phyloP scores from a whole-genome alignment of 2,797 vertebrate species.

The Myiotriccus ornatus region DNA sequence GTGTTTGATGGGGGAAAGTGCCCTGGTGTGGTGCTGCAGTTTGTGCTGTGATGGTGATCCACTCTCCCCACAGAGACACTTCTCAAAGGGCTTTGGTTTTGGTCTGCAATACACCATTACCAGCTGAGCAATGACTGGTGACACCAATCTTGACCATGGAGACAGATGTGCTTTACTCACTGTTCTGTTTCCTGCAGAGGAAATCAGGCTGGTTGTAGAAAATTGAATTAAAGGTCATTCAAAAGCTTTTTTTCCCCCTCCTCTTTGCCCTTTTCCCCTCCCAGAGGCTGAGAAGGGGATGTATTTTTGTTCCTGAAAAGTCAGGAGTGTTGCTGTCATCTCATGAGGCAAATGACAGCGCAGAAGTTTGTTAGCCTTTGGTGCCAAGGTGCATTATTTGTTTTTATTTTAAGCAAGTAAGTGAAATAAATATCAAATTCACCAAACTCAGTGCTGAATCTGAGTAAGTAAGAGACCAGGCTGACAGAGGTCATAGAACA shows the following conservation, averaged over 20 bases:
- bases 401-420: not conserved
- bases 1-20: not conserved
- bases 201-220: not conserved
- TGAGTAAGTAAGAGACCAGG: not conserved
- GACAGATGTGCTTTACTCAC: not conserved
- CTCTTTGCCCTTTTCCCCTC: not conserved
- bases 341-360: not conserved
- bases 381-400: not conserved
- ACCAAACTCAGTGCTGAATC: not conserved
- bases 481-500: not conserved
- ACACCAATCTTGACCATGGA: not conserved
- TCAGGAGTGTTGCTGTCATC: not conserved
- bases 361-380: not conserved
- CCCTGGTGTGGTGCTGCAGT: not conserved
- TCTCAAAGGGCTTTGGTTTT: not conserved
- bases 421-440: slow-evolving; percentile 24
- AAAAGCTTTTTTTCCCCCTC: not conserved
- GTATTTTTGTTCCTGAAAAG: not conserved
- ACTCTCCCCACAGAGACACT: not conserved
- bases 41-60: not conserved
- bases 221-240: not conserved
- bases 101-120: not conserved
- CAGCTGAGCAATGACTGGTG: not conserved
- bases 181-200: not conserved
- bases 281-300: not conserved